phyloP scores from a whole-genome alignment of 2,797 vertebrate species.

The Schizopygopsis malacanthus region DNA sequence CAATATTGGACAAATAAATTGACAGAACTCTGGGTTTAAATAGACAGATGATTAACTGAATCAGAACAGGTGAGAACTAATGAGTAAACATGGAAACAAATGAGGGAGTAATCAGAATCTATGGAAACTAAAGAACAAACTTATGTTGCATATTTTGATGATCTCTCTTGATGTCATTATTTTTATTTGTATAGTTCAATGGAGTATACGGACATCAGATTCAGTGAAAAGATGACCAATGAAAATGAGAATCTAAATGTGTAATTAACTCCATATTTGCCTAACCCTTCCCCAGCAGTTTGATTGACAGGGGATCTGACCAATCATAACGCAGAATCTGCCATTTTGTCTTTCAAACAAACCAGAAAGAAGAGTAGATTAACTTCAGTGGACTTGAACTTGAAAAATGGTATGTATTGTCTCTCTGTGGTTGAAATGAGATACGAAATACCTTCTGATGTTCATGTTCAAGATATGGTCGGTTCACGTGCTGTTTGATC shows the following conservation, averaged over 20 bases:
- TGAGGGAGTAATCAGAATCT: no score
- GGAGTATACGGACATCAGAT: not conserved
- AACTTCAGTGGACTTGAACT: not conserved
- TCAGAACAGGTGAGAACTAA: no score
- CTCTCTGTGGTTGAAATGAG: not conserved
- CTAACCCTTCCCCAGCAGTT: not conserved
- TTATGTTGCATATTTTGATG: not conserved
- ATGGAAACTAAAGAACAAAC: not conserved
- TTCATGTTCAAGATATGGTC: not conserved
- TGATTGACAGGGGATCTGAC: not conserved
- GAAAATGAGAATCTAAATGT: not conserved
- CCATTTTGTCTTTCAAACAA: not conserved
- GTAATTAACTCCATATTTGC: not conserved
- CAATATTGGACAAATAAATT: no score
- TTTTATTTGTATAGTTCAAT: not conserved
- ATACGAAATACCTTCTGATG: not conserved
- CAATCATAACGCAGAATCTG: not conserved
- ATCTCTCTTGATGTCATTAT: not conserved
- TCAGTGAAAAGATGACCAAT: not conserved
- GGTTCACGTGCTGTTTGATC: no score
- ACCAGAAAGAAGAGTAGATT: not conserved
- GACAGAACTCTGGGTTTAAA: no score
- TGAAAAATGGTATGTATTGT: not conserved
- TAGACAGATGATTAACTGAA: no score
- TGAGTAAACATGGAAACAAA: no score